phyloP scores from a whole-genome alignment of 2,888 invertebrate species.

The Drosophila phalerata region DNA sequence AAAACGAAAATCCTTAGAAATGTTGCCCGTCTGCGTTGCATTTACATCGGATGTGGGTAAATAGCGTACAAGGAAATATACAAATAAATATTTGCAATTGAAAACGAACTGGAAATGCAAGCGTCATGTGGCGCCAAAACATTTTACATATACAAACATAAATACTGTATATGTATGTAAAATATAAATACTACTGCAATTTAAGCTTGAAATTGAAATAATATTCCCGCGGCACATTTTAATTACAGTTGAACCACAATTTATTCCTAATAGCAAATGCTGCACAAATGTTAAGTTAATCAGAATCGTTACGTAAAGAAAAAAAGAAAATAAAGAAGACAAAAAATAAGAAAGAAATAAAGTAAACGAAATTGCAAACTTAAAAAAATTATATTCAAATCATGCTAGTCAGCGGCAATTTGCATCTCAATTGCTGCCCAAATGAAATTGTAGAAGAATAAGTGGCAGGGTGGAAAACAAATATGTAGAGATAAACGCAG shows the following conservation, averaged over 20 bases:
- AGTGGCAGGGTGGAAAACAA: not conserved
- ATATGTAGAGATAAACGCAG: not conserved
- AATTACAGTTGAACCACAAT: slow-evolving; percentile 24
- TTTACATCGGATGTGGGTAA: slow-evolving; percentile 66
- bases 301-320: slow-evolving; percentile 25
- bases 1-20: slow-evolving; percentile 45
- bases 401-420: slow-evolving; percentile 74
- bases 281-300: slow-evolving; percentile 57
- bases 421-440: slow-evolving; percentile 75
- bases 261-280: slow-evolving; percentile 30
- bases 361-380: slow-evolving; percentile 56
- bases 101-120: slow-evolving; percentile 73
- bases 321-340: not conserved
- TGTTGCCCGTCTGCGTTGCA: slow-evolving; percentile 25
- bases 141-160: slow-evolving; percentile 45
- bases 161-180: not conserved
- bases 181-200: slow-evolving; percentile 6
- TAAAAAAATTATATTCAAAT: slow-evolving; percentile 76
- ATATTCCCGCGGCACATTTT: slow-evolving; percentile 47
- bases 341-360: slow-evolving; percentile 30
- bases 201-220: slow-evolving; percentile 30
- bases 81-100: slow-evolving; percentile 81
- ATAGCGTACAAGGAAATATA: slow-evolving; percentile 71
- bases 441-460: slow-evolving; percentile 43
- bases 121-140: slow-evolving; percentile 66